Base-by-base conservation (phyloP, 2,113 vertebrate species). In the Megalops atlanticus region DNA sequence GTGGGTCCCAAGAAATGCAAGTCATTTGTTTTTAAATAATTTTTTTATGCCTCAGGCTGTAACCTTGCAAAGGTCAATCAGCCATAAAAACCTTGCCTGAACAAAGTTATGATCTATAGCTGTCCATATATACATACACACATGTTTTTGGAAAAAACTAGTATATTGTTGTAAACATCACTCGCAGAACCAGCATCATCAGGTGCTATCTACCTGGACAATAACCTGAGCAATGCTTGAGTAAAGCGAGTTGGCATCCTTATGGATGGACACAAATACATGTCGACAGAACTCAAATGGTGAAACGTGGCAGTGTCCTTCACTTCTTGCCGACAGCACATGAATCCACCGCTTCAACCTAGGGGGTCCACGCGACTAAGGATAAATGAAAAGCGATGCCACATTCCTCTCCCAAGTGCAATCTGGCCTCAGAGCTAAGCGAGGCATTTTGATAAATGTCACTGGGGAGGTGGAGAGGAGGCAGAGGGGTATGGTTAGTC, bases 361-460 rank as follows among this genome's bases (percentile, higher is more conserved):
- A n/a, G 72, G 39, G 38, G 38, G 11, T n/a, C 72, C 72, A 40
- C 38, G n/a, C 38, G 16, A 27, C 15, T 41, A 7, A 39, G 27
- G 35, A 74, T 24, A 74, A 76, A 47, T 76, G 72, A 41, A 76
- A 76, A 47, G 43, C 41, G 12, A 76, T 76, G 74, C 49, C 74
- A 76, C 74, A 33, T 49, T 52, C 49, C 27, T 47, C 43, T 47
- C 41, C 74, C 31, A 38, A 71, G 35, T 18, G 35, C 69, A 35
- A 71, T 71, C 12, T 71, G 35, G 69, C 69, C 69, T 71, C 35
- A 18, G 35, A 71, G 69, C n/a, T 12, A 71, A 38, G 69, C 8
- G 4, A 38, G 31, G 35, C 35, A 71, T 38, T 71, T 71, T 71
- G 69, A 71, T 71, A 71, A 18, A 71, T 38, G 69, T 35, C 8